phyloP scores from a whole-genome alignment of 2,113 vertebrate genomes.

The cattle (Bos taurus) region DNA sequence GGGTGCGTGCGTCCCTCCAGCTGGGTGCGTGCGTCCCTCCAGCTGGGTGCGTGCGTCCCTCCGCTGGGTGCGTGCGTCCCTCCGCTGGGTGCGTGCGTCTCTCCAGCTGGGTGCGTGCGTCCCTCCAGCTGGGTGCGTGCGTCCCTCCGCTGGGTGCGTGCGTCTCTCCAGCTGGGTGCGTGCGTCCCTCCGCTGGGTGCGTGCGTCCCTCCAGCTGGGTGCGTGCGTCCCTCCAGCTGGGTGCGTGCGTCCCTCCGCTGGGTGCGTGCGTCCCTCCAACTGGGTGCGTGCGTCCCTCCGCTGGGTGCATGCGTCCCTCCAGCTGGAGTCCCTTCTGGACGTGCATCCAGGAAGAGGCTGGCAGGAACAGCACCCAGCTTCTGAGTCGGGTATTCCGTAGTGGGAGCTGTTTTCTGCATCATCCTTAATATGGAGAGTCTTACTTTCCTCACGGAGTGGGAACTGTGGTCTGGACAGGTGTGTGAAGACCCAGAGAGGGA shows the following conservation, averaged over 20 bases:
- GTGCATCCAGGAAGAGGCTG: too few relatives aligned
- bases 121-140: too few relatives aligned
- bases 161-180: too few relatives aligned
- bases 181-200: too few relatives aligned
- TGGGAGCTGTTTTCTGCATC: rapidly evolving
- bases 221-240: rapidly evolving
- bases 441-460: background rate
- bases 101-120: too few relatives aligned
- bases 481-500: background rate
- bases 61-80: too few relatives aligned
- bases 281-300: rapidly evolving
- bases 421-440: background rate
- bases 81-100: too few relatives aligned
- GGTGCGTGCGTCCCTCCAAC: rapidly evolving
- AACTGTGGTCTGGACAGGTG: background rate
- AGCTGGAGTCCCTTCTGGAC: background rate
- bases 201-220: too few relatives aligned
- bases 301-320: too few relatives aligned
- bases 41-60: too few relatives aligned
- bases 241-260: rapidly evolving
- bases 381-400: rapidly evolving
- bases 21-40: too few relatives aligned
- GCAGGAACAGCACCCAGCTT: rapidly evolving
- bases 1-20: rapidly evolving
- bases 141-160: too few relatives aligned